phyloP scores from a whole-genome alignment of 2,797 vertebrate species.

The Peromyscus nudipes region DNA sequence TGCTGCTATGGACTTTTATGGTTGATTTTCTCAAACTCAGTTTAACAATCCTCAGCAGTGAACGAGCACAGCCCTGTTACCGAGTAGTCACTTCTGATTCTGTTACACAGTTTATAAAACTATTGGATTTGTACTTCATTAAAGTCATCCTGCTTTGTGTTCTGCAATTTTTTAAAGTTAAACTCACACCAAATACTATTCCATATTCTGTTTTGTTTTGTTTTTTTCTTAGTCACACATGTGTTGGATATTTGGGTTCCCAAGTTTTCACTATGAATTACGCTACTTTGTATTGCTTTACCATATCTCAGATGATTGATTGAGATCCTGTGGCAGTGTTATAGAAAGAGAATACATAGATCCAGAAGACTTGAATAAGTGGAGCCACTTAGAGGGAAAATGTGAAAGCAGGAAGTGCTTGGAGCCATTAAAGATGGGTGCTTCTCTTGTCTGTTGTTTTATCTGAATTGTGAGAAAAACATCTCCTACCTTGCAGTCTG shows the following conservation, averaged over 20 bases:
- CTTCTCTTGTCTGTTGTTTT: not conserved
- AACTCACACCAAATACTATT: not conserved
- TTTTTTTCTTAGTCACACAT: not conserved
- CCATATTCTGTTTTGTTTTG: not conserved
- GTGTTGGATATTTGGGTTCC: slow-evolving; percentile 13
- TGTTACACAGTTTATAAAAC: slow-evolving; percentile 5
- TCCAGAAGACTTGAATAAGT: not conserved
- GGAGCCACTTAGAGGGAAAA: not conserved
- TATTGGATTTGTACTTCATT: slow-evolving; percentile 19
- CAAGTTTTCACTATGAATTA: slow-evolving; percentile 4
- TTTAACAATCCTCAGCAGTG: slow-evolving; percentile 39
- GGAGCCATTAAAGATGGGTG: not conserved
- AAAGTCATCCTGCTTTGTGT: not conserved
- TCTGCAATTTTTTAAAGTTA: not conserved
- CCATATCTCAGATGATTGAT: not conserved
- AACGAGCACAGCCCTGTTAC: not conserved
- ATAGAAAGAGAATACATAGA: not conserved
- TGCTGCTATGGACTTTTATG: not conserved
- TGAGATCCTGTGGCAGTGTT: not conserved
- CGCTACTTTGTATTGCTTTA: slow-evolving; percentile 24
- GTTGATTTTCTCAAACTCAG: slow-evolving; percentile 43
- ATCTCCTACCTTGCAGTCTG: not conserved
- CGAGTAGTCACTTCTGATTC: not conserved
- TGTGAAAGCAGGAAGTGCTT: not conserved
- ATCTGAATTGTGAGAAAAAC: not conserved